Conservation (phyloP, 35 echinoderm and acorn worm species). For the Nesometra sesokonis region DNA sequence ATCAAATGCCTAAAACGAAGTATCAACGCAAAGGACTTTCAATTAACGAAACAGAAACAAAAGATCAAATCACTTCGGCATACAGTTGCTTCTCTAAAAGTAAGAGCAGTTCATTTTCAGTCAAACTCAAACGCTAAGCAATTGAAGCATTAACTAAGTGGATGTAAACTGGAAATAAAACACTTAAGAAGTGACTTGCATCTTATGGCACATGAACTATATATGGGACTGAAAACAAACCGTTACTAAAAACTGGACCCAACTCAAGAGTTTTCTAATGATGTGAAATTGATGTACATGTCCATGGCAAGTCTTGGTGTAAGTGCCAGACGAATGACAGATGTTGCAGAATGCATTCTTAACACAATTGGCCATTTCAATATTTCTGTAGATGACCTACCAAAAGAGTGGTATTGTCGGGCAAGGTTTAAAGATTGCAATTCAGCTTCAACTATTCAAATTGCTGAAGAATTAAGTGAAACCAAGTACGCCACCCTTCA, state of each 20-base stretch:
- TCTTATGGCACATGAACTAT: background rate
- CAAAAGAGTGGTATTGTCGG: background rate
- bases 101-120: background rate
- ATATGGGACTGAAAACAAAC: background rate
- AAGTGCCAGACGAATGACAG: background rate
- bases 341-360: background rate
- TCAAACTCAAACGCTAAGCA: background rate
- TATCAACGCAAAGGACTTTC: too few relatives aligned
- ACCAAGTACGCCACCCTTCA: conserved; percentile 5
- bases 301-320: background rate
- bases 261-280: background rate
- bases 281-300: background rate
- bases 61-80: too few relatives aligned
- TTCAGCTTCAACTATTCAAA: background rate
- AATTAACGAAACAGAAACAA: too few relatives aligned
- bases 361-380: background rate
- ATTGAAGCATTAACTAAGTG: background rate
- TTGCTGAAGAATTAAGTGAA: conserved; percentile 10
- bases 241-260: background rate
- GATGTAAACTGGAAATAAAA: background rate
- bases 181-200: background rate
- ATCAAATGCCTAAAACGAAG: too few relatives aligned
- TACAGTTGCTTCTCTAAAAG: background rate
- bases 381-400: background rate
- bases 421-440: background rate